Evolutionary conservation across 2,797 vertebrate species (phyloP).

Genomic region (Coracias cyanogaster): DNA sequence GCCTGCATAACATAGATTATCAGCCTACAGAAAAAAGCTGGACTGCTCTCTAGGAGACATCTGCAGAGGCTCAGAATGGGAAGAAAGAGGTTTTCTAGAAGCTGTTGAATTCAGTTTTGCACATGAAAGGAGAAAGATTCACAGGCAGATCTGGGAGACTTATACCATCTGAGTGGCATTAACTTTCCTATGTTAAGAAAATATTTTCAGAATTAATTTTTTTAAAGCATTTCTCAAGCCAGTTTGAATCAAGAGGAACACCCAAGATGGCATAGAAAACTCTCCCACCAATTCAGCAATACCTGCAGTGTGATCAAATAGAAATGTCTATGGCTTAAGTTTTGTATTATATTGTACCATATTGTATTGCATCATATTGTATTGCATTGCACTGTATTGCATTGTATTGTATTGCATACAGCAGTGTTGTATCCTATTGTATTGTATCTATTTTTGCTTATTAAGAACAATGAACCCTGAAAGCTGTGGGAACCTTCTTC

Average conservation of each 20-base stretch:
- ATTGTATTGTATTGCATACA: no score
- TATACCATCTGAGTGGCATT: background rate
- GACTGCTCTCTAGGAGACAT: background rate
- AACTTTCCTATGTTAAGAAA: background rate
- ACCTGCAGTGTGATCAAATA: background rate
- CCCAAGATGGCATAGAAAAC: background rate
- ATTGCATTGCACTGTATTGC: fast-evolving
- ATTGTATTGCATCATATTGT: background rate
- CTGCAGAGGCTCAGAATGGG: background rate
- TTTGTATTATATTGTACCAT: background rate
- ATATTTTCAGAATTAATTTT: background rate
- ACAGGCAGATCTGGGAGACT: background rate
- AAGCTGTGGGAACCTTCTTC: background rate
- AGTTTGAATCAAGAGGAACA: background rate
- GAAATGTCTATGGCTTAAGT: background rate
- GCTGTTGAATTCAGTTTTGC: background rate
- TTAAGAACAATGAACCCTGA: background rate
- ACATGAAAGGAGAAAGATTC: background rate
- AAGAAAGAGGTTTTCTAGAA: background rate
- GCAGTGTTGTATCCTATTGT: no score
- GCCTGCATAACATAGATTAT: background rate
- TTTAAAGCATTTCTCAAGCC: background rate
- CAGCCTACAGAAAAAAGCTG: background rate
- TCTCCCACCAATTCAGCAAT: background rate
- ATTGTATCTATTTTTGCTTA: background rate